These are phyloP conservation scores for Pseudochirops cupreus DNA, from an alignment of 2,797 vertebrate species.

Conservation along the genomic window DNA sequence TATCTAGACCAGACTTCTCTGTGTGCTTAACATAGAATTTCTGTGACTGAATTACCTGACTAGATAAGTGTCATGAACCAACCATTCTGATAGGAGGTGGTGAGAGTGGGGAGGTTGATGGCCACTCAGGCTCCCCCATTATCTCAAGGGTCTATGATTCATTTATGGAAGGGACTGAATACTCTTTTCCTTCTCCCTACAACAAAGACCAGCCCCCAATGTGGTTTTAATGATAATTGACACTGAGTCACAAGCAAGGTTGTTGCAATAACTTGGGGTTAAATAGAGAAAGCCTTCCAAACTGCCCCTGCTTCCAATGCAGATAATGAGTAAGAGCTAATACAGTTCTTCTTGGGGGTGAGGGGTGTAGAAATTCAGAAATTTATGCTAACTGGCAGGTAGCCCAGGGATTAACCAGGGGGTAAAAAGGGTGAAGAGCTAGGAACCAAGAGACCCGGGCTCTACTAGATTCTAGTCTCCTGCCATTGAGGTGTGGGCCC, in stretches of 20 bases:
- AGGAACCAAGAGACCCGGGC: neutral
- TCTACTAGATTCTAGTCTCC: neutral
- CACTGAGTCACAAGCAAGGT: neutral
- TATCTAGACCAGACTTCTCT: neutral
- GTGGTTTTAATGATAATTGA: conserved; percentile 36
- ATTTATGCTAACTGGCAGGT: neutral
- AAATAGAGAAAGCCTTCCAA: neutral
- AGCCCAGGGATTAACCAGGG: neutral
- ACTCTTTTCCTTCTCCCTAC: neutral
- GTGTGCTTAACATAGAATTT: neutral
- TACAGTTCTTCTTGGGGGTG: neutral
- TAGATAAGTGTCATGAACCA: neutral
- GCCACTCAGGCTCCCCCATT: neutral
- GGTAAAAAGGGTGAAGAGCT: neutral
- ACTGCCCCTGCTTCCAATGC: neutral
- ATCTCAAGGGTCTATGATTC: neutral
- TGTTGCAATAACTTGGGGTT: neutral
- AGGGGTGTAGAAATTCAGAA: neutral
- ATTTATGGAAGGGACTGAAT: neutral
- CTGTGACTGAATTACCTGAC: neutral
- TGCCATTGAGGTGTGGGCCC: neutral
- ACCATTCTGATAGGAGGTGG: neutral
- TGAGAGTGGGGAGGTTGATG: neutral
- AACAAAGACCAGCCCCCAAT: neutral
- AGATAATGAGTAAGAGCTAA: neutral